Conservation (phyloP, 35 echinoderm and acorn worm genomes). For the Acanthaster planci region DNA sequence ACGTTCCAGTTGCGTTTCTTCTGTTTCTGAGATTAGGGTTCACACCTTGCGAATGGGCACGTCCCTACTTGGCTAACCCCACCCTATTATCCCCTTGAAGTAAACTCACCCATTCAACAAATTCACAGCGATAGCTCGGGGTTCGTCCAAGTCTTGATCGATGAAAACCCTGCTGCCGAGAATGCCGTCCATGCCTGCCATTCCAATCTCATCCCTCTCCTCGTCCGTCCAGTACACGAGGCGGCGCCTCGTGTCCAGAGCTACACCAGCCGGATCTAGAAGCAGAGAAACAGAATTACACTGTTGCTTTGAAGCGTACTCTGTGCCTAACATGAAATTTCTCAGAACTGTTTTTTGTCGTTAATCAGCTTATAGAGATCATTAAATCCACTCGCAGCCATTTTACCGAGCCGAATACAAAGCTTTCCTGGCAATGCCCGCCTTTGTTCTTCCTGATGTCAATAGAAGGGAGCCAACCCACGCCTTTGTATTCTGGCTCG, state of each 20-base stretch:
- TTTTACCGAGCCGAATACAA: too few species aligned
- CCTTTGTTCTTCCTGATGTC: too few species aligned
- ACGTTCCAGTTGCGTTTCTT: too few species aligned
- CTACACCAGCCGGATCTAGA: slow-evolving; percentile 70
- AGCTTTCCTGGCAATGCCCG: too few species aligned
- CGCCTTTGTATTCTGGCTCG: too few species aligned
- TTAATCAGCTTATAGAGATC: too few species aligned
- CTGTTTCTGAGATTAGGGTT: too few species aligned
- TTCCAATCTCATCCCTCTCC: slow-evolving; percentile 58
- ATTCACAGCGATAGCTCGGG: slow-evolving; percentile 70
- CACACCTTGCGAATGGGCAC: too few species aligned
- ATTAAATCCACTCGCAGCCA: too few species aligned
- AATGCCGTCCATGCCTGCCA: slow-evolving; percentile 66
- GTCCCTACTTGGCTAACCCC: too few species aligned
- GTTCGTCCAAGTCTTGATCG: slow-evolving; percentile 65
- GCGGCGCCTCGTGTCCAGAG: slow-evolving; percentile 64
- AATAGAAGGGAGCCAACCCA: too few species aligned
- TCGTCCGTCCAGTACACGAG: slow-evolving; percentile 85
- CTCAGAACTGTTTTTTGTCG: background rate
- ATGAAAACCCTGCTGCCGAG: slow-evolving; percentile 60
- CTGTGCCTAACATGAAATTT: background rate
- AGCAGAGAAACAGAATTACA: background rate
- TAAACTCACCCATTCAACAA: slow-evolving; percentile 67
- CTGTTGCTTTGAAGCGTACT: background rate
- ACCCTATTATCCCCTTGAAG: background rate